Conservation (phyloP, 2,113 vertebrate species). For the Agapornis roseicollis region DNA sequence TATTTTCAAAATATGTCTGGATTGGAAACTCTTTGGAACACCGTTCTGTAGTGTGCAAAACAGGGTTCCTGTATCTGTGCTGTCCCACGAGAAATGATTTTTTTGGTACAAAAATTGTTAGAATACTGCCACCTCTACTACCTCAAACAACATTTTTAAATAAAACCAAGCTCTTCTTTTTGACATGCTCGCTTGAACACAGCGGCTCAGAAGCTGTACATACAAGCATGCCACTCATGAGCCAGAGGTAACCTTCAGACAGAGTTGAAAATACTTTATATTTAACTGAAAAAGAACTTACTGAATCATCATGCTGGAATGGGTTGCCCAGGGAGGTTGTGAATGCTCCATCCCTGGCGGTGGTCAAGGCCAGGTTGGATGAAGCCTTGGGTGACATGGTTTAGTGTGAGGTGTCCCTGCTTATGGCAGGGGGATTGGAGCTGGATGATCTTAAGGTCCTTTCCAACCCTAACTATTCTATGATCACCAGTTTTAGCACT, state of each 20-base stretch:
- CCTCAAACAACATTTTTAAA: not conserved
- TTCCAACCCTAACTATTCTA: too few relatives aligned
- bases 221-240: not conserved
- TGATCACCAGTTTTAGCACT: too few relatives aligned
- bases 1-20: not conserved
- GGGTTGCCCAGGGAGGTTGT: too few relatives aligned
- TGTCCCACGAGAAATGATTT: not conserved
- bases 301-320: not conserved
- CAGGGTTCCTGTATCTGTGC: not conserved
- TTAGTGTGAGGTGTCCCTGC: too few relatives aligned
- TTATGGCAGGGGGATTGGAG: too few relatives aligned
- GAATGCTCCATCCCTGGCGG: too few relatives aligned
- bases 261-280: not conserved
- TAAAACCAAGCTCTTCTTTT: not conserved
- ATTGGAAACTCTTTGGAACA: not conserved
- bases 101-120: not conserved
- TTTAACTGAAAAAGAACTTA: not conserved
- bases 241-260: not conserved
- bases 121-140: not conserved
- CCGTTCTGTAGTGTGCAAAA: not conserved
- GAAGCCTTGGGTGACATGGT: too few relatives aligned
- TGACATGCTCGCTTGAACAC: not conserved
- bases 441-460: too few relatives aligned
- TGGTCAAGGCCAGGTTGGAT: too few relatives aligned
- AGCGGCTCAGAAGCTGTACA: not conserved